phyloP scores from a whole-genome alignment of 2,113 vertebrate species.

The Podarcis muralis region DNA sequence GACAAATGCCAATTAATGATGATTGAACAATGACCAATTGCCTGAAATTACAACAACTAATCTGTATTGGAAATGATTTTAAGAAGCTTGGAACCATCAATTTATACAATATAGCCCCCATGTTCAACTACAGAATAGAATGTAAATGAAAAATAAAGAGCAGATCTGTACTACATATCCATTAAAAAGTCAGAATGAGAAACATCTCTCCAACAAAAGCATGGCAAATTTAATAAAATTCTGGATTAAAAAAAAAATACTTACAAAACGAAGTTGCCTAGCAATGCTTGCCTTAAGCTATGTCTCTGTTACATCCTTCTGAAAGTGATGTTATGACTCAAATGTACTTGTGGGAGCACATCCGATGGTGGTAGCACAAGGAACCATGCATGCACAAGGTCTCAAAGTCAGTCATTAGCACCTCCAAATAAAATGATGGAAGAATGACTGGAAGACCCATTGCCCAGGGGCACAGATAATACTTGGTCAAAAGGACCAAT shows the following conservation, averaged over 20 bases:
- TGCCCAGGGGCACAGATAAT: neutral
- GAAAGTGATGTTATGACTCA: neutral
- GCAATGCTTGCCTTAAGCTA: neutral
- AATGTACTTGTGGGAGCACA: neutral
- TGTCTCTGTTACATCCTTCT: neutral
- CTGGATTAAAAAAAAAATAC: too few relatives aligned
- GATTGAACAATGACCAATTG: neutral
- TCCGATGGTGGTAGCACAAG: neutral
- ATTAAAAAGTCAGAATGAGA: neutral
- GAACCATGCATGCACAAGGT: neutral
- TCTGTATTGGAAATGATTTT: neutral
- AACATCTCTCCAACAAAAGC: neutral
- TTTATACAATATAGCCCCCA: neutral
- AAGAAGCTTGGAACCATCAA: neutral
- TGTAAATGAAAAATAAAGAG: neutral
- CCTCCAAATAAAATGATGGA: neutral
- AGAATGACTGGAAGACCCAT: neutral
- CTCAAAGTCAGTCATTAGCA: neutral
- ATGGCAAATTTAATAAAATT: neutral
- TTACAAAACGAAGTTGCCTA: neutral
- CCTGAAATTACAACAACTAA: neutral
- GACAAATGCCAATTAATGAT: neutral
- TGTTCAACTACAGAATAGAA: neutral
- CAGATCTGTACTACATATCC: neutral
- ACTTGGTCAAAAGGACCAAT: neutral